These are phyloP conservation scores for Patella caerulea DNA, from an alignment of 2,888 invertebrate species.

Conservation along the genomic window DNA sequence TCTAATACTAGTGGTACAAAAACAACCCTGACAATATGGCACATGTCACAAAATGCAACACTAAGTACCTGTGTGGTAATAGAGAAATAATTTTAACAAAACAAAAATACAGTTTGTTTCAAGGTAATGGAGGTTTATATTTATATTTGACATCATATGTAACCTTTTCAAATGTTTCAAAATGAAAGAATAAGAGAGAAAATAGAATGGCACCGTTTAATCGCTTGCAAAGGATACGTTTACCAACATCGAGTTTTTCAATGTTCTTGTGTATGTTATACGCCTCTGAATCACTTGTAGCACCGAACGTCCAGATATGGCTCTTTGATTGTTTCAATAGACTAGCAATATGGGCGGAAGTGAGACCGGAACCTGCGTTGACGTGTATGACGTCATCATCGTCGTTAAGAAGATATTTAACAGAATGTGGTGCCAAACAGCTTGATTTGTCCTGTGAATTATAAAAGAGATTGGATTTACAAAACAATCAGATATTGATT, in stretches of 20 bases:
- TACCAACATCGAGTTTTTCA: constrained; percentile 56
- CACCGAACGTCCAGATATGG: constrained; percentile 60
- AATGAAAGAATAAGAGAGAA: too few species aligned
- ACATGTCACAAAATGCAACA: too few species aligned
- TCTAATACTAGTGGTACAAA: too few species aligned
- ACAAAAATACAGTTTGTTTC: too few species aligned
- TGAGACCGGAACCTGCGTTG: constrained; percentile 64
- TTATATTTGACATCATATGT: too few species aligned
- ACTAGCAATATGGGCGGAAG: constrained; percentile 66
- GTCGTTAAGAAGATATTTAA: constrained; percentile 61
- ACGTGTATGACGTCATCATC: constrained; percentile 68
- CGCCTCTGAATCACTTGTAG: constrained; percentile 42
- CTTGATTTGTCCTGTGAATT: constrained; percentile 68
- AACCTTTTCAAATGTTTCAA: too few species aligned
- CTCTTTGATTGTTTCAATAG: constrained; percentile 53
- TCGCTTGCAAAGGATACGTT: constrained; percentile 56
- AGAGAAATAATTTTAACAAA: too few species aligned
- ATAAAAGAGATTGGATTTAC: too few species aligned
- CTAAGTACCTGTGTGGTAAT: too few species aligned
- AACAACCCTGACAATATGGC: too few species aligned
- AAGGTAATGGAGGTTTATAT: too few species aligned
- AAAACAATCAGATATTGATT: too few species aligned
- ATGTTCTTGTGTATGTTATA: constrained; percentile 49
- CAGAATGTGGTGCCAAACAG: constrained; percentile 65
- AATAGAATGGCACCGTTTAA: not conserved